A percentile compares a stretch with the other conserved stretches of the same genome.
These are phyloP conservation scores for Chironomus tentans DNA, from an alignment of 2,888 invertebrate species.

Conservation along the genomic window DNA sequence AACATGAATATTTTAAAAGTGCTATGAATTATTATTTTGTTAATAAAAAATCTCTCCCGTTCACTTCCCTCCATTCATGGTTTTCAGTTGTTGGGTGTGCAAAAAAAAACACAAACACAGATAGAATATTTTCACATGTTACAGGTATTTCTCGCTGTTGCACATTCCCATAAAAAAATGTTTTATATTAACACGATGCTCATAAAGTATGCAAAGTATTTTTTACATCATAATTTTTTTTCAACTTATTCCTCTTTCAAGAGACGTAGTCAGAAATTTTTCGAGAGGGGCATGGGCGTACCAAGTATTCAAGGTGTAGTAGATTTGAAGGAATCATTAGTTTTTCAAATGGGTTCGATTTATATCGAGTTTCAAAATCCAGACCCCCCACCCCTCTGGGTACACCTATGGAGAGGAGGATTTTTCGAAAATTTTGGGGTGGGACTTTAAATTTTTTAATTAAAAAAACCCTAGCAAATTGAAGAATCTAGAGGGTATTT, in stretches of 20 bases:
- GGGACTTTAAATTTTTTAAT: too few relatives aligned
- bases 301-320: too few relatives aligned
- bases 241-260: background rate
- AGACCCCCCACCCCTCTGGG: too few relatives aligned
- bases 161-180: background rate
- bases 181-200: background rate
- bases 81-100: background rate
- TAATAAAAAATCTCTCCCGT: background rate
- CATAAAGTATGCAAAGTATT: conserved; percentile 2
- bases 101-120: background rate
- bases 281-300: too few relatives aligned
- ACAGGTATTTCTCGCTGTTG: background rate
- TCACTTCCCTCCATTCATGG: background rate
- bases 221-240: background rate
- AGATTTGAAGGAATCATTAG: too few relatives aligned
- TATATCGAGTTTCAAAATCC: too few relatives aligned
- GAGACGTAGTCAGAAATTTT: too few relatives aligned
- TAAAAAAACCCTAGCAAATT: too few relatives aligned
- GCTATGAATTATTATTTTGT: background rate
- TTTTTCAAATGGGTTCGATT: too few relatives aligned
- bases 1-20: background rate
- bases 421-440: too few relatives aligned
- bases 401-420: too few relatives aligned
- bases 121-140: background rate
- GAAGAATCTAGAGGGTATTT: too few relatives aligned